Evolutionary conservation across 2,113 vertebrate genomes (phyloP).

Genomic region (Nycticryphes semicollaris): DNA sequence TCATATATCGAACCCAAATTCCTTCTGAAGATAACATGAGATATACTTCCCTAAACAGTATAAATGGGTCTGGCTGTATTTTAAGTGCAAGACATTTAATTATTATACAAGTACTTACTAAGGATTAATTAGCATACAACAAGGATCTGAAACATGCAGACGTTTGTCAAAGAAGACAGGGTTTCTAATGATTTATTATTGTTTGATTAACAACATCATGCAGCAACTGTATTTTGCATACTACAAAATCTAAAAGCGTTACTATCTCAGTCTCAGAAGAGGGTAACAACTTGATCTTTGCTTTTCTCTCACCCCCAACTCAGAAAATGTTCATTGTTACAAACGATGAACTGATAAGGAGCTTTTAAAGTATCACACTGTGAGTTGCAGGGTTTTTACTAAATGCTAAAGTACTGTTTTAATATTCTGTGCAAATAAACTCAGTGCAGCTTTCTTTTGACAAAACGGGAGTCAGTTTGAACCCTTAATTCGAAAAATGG

Average conservation of each 20-base stretch:
- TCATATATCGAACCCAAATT: not conserved
- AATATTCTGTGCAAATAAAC: slow-evolving; percentile 36
- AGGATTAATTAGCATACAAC: slow-evolving; percentile 44
- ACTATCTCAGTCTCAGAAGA: not conserved
- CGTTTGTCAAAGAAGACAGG: slow-evolving; percentile 29
- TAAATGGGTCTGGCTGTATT: slow-evolving; percentile 4
- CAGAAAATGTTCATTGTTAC: slow-evolving; percentile 16
- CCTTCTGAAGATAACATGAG: not conserved
- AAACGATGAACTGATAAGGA: not conserved
- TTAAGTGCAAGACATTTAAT: slow-evolving; percentile 44
- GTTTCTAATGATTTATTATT: slow-evolving; percentile 52
- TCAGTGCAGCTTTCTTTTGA: not conserved
- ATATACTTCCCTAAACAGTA: not conserved
- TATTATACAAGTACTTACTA: slow-evolving; percentile 23
- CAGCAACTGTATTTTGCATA: slow-evolving; percentile 1
- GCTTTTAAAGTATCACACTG: not conserved
- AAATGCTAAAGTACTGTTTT: not conserved
- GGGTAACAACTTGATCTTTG: slow-evolving; percentile 29
- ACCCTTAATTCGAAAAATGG: not conserved
- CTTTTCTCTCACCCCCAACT: not conserved
- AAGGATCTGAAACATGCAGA: slow-evolving; percentile 29
- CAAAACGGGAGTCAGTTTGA: slow-evolving; percentile 28
- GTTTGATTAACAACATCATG: slow-evolving; percentile 41
- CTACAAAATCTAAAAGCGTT: not conserved
- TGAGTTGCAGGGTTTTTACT: not conserved